These are phyloP conservation scores for Muschampia staudingeri DNA, from an alignment of 2,888 invertebrate genomes.

Conservation along the genomic window DNA sequence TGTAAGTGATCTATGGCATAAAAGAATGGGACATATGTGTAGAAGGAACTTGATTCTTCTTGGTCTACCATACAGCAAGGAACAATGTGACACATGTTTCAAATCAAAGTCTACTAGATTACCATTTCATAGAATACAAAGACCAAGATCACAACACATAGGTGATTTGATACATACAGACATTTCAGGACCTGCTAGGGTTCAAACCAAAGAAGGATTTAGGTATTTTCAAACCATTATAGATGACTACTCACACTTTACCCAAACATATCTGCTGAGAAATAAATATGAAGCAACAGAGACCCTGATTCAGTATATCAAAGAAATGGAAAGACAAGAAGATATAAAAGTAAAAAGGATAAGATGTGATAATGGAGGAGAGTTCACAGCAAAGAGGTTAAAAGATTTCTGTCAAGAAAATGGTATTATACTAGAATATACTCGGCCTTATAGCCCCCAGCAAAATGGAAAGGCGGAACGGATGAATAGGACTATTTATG, in stretches of 20 bases:
- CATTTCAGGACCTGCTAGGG: neutral
- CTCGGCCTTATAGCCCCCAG: constrained; percentile 46
- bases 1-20: neutral
- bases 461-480: constrained; percentile 48
- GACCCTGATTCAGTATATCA: constrained; percentile 28
- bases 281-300: constrained; percentile 40
- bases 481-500: constrained; percentile 49
- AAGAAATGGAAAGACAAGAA: constrained; percentile 31
- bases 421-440: neutral
- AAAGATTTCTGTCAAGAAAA: neutral
- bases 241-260: constrained; percentile 48
- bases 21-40: neutral
- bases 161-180: neutral
- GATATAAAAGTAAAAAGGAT: constrained; percentile 26
- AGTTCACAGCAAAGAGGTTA: neutral
- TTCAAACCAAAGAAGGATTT: constrained; percentile 14
- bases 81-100: neutral
- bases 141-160: neutral
- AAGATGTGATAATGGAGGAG: constrained; percentile 45
- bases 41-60: neutral
- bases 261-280: constrained; percentile 36
- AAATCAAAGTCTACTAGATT: constrained; percentile 7
- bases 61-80: neutral
- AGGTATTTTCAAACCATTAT: constrained; percentile 44
- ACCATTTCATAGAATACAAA: neutral